A percentile compares a stretch with the other conserved stretches of the same genome.
Evolutionary conservation across 2,113 vertebrate species (phyloP).

Genomic region (Crotalus viridis): DNA sequence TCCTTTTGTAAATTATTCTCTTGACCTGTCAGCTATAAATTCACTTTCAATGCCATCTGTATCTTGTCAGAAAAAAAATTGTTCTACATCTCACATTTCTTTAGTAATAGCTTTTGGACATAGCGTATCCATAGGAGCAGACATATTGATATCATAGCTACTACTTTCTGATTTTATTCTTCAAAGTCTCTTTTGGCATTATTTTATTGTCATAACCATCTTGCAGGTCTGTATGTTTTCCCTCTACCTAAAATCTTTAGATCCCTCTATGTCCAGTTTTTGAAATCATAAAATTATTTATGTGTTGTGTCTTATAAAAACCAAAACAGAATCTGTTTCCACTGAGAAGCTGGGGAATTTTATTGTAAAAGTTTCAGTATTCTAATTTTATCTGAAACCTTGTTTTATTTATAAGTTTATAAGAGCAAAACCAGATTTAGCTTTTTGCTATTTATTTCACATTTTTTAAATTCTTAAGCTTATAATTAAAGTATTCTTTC

Average conservation of each 20-base stretch:
- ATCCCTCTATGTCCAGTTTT: neutral
- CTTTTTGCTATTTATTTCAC: neutral
- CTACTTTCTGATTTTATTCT: neutral
- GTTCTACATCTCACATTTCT: neutral
- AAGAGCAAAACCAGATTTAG: neutral
- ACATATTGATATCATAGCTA: neutral
- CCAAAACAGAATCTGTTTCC: neutral
- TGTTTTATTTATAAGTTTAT: neutral
- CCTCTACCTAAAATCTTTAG: neutral
- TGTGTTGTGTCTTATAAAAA: neutral
- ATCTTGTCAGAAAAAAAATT: neutral
- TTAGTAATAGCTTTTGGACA: neutral
- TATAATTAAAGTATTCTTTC: neutral
- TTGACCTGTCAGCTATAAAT: neutral
- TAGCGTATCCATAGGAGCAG: neutral
- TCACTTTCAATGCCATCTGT: neutral
- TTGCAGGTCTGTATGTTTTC: neutral
- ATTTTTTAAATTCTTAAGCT: neutral
- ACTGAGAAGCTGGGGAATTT: neutral
- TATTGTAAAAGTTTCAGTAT: neutral
- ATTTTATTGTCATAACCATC: neutral
- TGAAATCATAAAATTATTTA: neutral
- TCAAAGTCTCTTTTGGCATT: neutral
- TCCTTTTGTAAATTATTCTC: neutral
- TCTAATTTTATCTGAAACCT: neutral